phyloP scores from a whole-genome alignment of 1,140 invertebrate genomes.

The Drosophila kikkawai region DNA sequence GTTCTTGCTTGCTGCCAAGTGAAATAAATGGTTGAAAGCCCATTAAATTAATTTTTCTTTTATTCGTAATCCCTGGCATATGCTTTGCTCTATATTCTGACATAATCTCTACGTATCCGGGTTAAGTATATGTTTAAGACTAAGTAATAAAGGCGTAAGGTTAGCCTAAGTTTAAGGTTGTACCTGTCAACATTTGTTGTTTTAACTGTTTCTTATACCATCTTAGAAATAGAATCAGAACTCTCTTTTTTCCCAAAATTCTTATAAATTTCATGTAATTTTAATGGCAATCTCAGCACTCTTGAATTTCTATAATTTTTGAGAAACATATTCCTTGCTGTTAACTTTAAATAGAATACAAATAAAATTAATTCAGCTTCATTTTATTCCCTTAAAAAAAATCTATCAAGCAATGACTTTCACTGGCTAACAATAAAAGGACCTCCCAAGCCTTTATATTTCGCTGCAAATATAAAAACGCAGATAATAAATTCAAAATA shows the following conservation, averaged over 20 bases:
- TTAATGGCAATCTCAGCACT: too few species aligned
- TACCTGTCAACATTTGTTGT: too few species aligned
- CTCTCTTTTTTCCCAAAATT: neutral
- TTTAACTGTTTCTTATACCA: neutral
- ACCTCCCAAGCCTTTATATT: slow-evolving; percentile 36
- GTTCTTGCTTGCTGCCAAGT: slow-evolving; percentile 19
- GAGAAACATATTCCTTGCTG: neutral
- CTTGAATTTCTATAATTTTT: too few species aligned
- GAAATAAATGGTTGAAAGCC: slow-evolving; percentile 48
- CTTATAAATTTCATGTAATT: neutral
- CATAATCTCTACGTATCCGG: slow-evolving; percentile 31
- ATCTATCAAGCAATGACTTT: slow-evolving; percentile 28
- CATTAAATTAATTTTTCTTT: slow-evolving; percentile 62
- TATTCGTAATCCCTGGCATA: slow-evolving; percentile 23
- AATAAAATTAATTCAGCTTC: neutral
- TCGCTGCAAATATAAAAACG: slow-evolving; percentile 37
- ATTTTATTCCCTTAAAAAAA: neutral
- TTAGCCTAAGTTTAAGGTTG: neutral
- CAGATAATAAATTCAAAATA: slow-evolving; percentile 69
- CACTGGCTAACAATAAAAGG: slow-evolving; percentile 16
- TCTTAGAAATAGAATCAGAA: neutral
- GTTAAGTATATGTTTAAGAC: slow-evolving; percentile 21
- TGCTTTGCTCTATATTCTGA: slow-evolving; percentile 28
- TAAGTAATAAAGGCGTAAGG: neutral
- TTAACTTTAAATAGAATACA: neutral